These are phyloP conservation scores for Calidris pugnax DNA, from an alignment of 2,113 vertebrate genomes.

Conservation along the genomic window DNA sequence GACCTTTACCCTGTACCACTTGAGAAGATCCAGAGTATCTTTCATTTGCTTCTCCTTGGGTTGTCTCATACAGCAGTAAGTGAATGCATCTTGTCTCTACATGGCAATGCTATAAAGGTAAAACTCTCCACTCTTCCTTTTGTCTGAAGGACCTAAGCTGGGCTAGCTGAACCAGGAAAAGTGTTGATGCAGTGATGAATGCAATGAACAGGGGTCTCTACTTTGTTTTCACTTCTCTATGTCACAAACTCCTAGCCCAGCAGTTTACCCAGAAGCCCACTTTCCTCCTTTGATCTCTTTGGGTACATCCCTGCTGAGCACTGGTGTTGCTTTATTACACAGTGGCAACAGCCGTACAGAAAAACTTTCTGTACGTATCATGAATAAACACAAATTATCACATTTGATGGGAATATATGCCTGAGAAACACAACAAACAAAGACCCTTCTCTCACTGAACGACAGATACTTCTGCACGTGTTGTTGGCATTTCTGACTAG, in stretches of 20 bases:
- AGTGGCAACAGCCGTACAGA: background rate
- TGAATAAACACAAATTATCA: background rate
- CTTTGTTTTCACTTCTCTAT: background rate
- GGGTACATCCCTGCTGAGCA: background rate
- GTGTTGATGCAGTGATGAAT: background rate
- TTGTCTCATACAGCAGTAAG: background rate
- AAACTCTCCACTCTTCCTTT: background rate
- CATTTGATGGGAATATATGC: background rate
- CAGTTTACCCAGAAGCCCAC: background rate
- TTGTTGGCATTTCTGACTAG: background rate
- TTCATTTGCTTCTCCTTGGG: background rate
- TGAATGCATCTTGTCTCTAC: background rate
- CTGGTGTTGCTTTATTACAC: background rate
- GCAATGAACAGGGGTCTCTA: background rate
- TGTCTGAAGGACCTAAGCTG: background rate
- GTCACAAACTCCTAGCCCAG: background rate
- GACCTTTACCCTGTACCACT: background rate
- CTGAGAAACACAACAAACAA: background rate
- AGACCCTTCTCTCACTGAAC: background rate
- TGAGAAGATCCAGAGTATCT: background rate
- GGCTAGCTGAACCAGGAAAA: background rate
- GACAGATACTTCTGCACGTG: background rate
- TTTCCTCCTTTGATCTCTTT: background rate
- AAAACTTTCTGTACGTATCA: background rate
- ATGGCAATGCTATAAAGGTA: background rate